phyloP scores from a whole-genome alignment of 2,797 vertebrate species.

The Eleutherodactylus coqui region DNA sequence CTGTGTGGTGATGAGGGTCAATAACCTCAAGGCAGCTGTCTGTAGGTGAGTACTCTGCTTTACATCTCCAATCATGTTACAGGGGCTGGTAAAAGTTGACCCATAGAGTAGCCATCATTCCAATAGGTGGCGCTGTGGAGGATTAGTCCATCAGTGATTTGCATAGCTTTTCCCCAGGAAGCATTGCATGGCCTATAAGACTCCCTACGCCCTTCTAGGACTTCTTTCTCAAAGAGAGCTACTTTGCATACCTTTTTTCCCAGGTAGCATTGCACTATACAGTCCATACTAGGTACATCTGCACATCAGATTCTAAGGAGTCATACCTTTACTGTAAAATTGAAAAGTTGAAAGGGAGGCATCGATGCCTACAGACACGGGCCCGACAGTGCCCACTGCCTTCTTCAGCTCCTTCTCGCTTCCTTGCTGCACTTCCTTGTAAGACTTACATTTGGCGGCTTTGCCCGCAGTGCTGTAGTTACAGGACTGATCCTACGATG shows the following conservation, averaged over 20 bases:
- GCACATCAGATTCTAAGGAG: neutral
- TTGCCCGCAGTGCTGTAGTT: constrained; percentile 71
- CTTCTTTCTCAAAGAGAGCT: neutral
- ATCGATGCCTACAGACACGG: constrained; percentile 75
- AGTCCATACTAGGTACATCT: neutral
- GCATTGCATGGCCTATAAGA: too few relatives aligned
- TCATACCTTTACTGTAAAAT: constrained; percentile 76
- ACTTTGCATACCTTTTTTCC: neutral
- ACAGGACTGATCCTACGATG: constrained; percentile 72
- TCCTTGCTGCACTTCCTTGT: constrained; percentile 66
- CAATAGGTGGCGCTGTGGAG: too few relatives aligned
- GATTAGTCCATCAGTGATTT: too few relatives aligned
- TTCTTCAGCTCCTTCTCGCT: constrained; percentile 72
- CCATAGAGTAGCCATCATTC: too few relatives aligned
- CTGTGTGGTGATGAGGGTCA: too few relatives aligned
- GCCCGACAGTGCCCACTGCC: constrained; percentile 73
- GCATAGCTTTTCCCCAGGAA: too few relatives aligned
- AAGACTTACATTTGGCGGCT: constrained; percentile 73
- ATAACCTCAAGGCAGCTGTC: too few relatives aligned
- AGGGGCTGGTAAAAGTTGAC: too few relatives aligned
- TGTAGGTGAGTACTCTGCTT: too few relatives aligned
- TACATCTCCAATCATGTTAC: too few relatives aligned
- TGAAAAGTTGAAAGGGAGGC: constrained; percentile 74
- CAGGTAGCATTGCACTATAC: neutral
- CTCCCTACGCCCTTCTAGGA: too few relatives aligned